phyloP scores from a whole-genome alignment of 2,113 vertebrate genomes.

The Paracanthobrama guichenoti region DNA sequence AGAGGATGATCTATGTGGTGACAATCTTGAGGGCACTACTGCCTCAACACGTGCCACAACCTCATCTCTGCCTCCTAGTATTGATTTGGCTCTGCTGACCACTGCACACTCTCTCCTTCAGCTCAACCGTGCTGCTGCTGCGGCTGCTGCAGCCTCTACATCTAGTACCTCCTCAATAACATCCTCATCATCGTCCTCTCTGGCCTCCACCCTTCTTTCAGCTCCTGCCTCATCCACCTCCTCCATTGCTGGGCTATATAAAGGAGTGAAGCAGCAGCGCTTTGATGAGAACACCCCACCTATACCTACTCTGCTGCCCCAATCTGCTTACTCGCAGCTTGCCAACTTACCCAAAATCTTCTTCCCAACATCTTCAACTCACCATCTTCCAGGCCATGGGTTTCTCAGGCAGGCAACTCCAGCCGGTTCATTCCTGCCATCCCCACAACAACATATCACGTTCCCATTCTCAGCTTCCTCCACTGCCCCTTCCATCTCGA shows the following conservation, averaged over 20 bases:
- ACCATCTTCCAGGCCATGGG: conserved; percentile 71
- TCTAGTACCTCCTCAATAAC: conserved; percentile 65
- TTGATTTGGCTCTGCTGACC: conserved; percentile 78
- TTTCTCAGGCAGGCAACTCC: conserved; percentile 67
- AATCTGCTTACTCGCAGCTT: conserved; percentile 74
- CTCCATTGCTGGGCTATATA: conserved; percentile 70
- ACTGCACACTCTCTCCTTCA: conserved; percentile 78
- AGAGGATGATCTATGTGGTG: conserved; percentile 70
- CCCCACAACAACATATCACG: conserved; percentile 66
- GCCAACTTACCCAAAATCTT: conserved; percentile 78
- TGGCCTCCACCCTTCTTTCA: conserved; percentile 75
- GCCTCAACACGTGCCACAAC: conserved; percentile 65
- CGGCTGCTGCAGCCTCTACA: conserved; percentile 70
- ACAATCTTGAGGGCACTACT: conserved; percentile 62
- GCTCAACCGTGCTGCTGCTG: conserved; percentile 74
- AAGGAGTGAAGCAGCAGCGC: conserved; percentile 75
- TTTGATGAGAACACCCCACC: conserved; percentile 81
- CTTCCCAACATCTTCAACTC: conserved; percentile 71
- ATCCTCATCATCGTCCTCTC: conserved; percentile 69
- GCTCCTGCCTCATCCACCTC: conserved; percentile 73
- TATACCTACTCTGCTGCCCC: conserved; percentile 66
- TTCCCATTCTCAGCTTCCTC: conserved; percentile 65
- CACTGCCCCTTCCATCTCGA: conserved; percentile 67
- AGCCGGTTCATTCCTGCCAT: conserved; percentile 65
- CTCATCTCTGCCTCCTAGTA: conserved; percentile 75